Evolutionary conservation across 2,888 invertebrate species (phyloP), one percentile per base, ranked within the genome.

Genomic region (Periphyllus acericola): DNA sequence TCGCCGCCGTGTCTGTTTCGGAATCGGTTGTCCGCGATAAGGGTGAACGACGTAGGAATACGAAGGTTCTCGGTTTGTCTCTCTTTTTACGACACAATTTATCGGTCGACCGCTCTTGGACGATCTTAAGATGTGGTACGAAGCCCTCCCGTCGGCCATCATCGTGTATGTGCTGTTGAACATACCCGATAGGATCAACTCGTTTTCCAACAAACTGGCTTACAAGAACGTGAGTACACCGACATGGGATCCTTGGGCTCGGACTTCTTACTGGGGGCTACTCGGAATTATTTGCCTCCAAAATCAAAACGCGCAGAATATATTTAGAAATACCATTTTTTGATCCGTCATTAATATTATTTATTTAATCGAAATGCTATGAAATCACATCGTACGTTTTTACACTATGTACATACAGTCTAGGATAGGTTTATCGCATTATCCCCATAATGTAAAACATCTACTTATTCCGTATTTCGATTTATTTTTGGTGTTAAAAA

Each of bases 111-210:
- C 74, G 72, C 52, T 19, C 21, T 21, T 8, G 66, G 21, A 40
- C 36, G 79, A 74, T 75, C 82, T 86, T 55, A 91, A 90, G 91
- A 95, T 95, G 95, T 95, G 95, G 95, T 95, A 94, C 92, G 95
- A 95, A 93, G 93, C 95, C 91, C 90, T 95, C 90, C 95, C 95
- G 25, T 93, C 94, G 90, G 93, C 93, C 89, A 92, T 92, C 89
- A 94, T 95, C 89, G 93, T 95, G 84, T 92, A 93, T 76, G 94
- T 92, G 71, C 93, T 92, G 3, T 86, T 95, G 90, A 93, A 94
- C 29, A 90, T 94, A 88, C 95, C 95, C 25, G 94, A 94, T 90
- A 93, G 93, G 91, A 93, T 93, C 4, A 92, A 94, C 74, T 94
- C 94, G 91, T 93, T 94, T 90, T 90, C 94, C 89, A 94, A 95